phyloP scores from a whole-genome alignment of 2,797 vertebrate species.

The Loris lydekkerianus region DNA sequence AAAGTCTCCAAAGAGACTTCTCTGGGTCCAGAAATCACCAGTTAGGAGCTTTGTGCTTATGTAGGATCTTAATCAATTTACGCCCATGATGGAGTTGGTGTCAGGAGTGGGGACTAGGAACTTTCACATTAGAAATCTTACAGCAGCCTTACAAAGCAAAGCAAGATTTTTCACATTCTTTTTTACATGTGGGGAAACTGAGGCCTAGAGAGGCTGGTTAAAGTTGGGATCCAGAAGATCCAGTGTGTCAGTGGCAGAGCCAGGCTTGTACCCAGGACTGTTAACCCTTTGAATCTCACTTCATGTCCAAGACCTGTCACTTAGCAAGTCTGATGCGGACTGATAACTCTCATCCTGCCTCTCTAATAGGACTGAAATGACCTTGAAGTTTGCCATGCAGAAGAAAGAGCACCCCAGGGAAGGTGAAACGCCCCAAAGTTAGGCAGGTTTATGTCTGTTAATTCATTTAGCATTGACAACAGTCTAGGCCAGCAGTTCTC shows the following conservation, averaged over 20 bases:
- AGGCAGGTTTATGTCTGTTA: not conserved
- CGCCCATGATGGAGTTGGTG: not conserved
- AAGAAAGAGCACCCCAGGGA: not conserved
- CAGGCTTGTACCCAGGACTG: not conserved
- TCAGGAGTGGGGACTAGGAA: not conserved
- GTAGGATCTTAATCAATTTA: not conserved
- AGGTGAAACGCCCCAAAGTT: not conserved
- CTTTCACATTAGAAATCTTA: not conserved
- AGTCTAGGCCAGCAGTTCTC: not conserved
- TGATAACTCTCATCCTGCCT: not conserved
- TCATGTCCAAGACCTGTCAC: not conserved
- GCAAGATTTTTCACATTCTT: not conserved
- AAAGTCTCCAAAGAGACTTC: slow-evolving; percentile 44
- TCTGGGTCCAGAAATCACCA: not conserved
- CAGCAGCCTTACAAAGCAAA: not conserved
- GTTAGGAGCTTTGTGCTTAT: not conserved
- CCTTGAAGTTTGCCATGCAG: not conserved
- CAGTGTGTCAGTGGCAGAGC: not conserved
- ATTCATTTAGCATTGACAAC: not conserved
- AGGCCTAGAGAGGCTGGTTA: not conserved
- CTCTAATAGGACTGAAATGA: not conserved
- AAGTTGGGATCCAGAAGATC: not conserved
- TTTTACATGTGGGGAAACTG: slow-evolving; percentile 5
- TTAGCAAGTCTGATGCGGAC: not conserved
- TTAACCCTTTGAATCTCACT: not conserved